Evolutionary conservation across 2,113 vertebrate species (phyloP), one percentile per base, ranked within the genome.

Genomic region (Alethe diademata): DNA sequence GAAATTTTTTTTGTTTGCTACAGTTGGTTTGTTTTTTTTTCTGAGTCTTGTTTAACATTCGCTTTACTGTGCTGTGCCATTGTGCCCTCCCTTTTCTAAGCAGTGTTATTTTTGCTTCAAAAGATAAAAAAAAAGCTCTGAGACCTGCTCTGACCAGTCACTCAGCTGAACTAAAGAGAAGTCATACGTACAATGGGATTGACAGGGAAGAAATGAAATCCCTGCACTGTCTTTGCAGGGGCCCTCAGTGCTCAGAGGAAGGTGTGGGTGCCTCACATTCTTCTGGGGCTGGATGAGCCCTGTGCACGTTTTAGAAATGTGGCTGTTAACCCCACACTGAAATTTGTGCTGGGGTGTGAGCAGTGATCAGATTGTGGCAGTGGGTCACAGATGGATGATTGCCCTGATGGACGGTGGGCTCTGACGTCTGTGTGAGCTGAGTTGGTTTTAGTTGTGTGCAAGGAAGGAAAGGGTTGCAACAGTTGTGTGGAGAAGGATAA

Each of bases 1-100:
- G 96, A 96, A 96, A 85, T 75, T 83, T 96, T 90, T 90, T 89
- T 90, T 98, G 92, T 98, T 97, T 97, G 97, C 91, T 93, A 76
- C 90, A 96, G 88, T 96, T 97, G 95, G 87, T 31, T 45, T 64
- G 60, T 4, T 45, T 76, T 91, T 75, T 93, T 93, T 80, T 73
- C 89, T 87, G 38, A 12, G 58, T 76, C 75, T 90, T 92, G 82
- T 95, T 95, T 84, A 91, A 93, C 87, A 47, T 86, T 67, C n/a
- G 36, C 69, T 88, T 88, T 56, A 75, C 88, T 17, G 38, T 67
- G 36, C 86, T 58, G 25, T 78, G 47, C 53, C 45, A 17, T 71
- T 38, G 40, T 45, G 31, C 66, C 71, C 60, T 88, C 43, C 65
- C 65, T 69, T 88, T 91, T 89, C 73, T 51, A 66, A 90, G 78